Conservation (phyloP, 2,113 vertebrate genomes). For the Rhabdornis inornatus region DNA sequence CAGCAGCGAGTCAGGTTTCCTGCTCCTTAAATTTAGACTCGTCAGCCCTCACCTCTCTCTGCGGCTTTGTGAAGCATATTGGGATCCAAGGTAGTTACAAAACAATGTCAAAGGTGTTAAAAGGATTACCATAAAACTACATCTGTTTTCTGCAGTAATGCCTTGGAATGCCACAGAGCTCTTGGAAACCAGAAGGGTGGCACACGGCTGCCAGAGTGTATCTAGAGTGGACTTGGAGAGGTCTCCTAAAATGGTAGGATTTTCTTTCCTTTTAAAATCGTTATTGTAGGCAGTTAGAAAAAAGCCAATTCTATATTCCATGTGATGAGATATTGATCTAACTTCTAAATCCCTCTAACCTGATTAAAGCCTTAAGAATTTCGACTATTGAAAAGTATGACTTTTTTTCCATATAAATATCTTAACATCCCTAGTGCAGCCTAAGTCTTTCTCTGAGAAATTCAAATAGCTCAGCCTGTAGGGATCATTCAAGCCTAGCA, state of each 20-base stretch:
- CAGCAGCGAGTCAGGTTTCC: slow-evolving; percentile 30
- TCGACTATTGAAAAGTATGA: not conserved
- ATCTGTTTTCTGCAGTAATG: slow-evolving; percentile 16
- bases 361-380: slow-evolving; percentile 16
- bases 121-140: slow-evolving; percentile 38
- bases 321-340: not conserved
- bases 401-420: not conserved
- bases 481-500: not conserved
- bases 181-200: not conserved
- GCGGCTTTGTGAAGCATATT: not conserved
- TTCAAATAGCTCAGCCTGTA: not conserved
- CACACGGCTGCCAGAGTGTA: not conserved
- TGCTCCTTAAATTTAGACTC: slow-evolving; percentile 9
- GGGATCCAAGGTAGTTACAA: slow-evolving; percentile 20
- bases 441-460: not conserved
- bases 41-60: not conserved
- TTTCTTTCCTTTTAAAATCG: not conserved
- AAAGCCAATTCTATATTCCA: not conserved
- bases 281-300: not conserved
- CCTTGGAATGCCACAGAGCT: slow-evolving; percentile 1
- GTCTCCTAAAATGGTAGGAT: not conserved
- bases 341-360: slow-evolving; percentile 32
- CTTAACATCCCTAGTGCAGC: not conserved
- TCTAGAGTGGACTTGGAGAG: not conserved
- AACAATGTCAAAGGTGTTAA: slow-evolving; percentile 50